A percentile compares a stretch with the other conserved stretches of the same genome.
These are phyloP conservation scores for Heterotis niloticus DNA, from an alignment of 2,113 vertebrate genomes.

Conservation along the genomic window DNA sequence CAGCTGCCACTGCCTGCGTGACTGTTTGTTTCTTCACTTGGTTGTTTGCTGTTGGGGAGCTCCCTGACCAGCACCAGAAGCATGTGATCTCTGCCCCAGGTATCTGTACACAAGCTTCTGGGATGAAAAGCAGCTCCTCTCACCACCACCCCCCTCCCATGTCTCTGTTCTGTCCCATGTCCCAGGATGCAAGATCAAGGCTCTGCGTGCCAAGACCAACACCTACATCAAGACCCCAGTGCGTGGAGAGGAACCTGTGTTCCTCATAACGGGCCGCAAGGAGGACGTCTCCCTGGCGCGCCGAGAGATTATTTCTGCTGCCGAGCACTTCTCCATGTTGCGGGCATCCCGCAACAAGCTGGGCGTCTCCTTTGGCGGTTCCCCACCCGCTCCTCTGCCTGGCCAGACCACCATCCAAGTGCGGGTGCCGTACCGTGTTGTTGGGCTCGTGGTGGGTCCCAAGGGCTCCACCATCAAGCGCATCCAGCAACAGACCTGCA, in stretches of 20 bases:
- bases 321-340: slow-evolving; percentile 98
- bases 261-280: slow-evolving; percentile 91
- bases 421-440: slow-evolving; percentile 92
- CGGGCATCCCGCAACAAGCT: slow-evolving; percentile 94
- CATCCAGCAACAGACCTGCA: slow-evolving; percentile 98
- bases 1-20: too few species aligned
- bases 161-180: slow-evolving; percentile 27
- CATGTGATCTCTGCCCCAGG: neutral
- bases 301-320: slow-evolving; percentile 93
- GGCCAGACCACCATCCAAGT: slow-evolving; percentile 98
- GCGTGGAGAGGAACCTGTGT: slow-evolving; percentile 90
- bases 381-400: slow-evolving; percentile 75
- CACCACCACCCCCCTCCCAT: slow-evolving; percentile 36
- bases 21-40: neutral
- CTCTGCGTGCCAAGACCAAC: slow-evolving; percentile 98
- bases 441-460: slow-evolving; percentile 93
- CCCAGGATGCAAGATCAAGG: slow-evolving; percentile 98
- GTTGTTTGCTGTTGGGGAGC: neutral
- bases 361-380: slow-evolving; percentile 80
- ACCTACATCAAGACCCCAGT: slow-evolving; percentile 98
- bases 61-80: neutral
- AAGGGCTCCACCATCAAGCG: slow-evolving; percentile 97
- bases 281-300: slow-evolving; percentile 94
- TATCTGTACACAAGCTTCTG: neutral
- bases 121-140: neutral